Conservation (phyloP, 1,140 invertebrate species). For the Drosophila funebris region DNA sequence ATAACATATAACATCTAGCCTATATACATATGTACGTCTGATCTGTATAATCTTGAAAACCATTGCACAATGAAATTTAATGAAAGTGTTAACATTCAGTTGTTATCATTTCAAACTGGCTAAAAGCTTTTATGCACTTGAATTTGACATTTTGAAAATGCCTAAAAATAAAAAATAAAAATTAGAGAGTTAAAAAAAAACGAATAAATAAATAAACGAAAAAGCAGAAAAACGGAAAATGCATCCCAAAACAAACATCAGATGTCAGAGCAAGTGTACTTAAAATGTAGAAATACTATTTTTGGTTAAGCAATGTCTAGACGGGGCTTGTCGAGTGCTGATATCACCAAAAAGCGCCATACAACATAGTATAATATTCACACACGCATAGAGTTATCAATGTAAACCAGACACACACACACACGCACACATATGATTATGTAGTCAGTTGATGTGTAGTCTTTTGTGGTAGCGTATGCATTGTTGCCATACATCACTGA, state of each 20-base stretch:
- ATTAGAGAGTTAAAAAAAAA: neutral
- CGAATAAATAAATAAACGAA: too few species aligned
- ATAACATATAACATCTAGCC: too few species aligned
- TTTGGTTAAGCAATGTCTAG: slow-evolving; percentile 65
- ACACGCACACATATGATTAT: slow-evolving; percentile 15
- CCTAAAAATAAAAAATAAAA: slow-evolving; percentile 49
- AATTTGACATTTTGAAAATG: slow-evolving; percentile 66
- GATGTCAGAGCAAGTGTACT: slow-evolving; percentile 16
- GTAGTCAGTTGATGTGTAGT: slow-evolving; percentile 8
- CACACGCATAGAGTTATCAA: slow-evolving; percentile 54
- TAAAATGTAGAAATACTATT: slow-evolving; percentile 43
- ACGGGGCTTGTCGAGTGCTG: slow-evolving; percentile 33
- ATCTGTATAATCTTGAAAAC: slow-evolving; percentile 31
- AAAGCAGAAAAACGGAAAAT: slow-evolving; percentile 22
- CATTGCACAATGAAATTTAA: slow-evolving; percentile 20
- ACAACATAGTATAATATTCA: neutral
- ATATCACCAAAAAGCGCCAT: slow-evolving; percentile 29
- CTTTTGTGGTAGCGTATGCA: slow-evolving; percentile 51
- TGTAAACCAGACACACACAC: slow-evolving; percentile 56
- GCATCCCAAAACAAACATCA: slow-evolving; percentile 11
- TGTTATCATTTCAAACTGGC: slow-evolving; percentile 16
- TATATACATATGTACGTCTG: slow-evolving; percentile 6
- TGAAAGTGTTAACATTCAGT: slow-evolving; percentile 25
- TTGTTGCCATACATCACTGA: slow-evolving; percentile 8
- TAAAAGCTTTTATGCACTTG: slow-evolving; percentile 58